These are phyloP conservation scores for Willisornis vidua DNA, from an alignment of 2,113 vertebrate species.

Conservation along the genomic window DNA sequence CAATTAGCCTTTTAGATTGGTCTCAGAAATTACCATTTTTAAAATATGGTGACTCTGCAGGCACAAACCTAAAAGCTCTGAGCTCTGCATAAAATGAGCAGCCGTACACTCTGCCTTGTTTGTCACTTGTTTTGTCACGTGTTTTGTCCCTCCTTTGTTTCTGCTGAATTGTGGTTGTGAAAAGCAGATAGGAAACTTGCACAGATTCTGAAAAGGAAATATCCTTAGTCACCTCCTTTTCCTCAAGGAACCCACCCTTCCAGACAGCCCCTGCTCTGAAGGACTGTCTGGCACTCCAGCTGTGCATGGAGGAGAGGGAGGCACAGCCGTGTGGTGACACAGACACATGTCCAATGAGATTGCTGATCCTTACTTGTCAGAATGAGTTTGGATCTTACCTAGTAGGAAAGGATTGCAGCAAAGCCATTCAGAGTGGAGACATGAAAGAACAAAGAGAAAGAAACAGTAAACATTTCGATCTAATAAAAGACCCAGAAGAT, in stretches of 20 bases:
- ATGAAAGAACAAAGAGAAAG: not conserved
- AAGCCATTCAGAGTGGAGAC: not conserved
- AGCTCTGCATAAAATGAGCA: constrained; percentile 31
- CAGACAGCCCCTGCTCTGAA: not conserved
- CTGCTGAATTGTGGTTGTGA: not conserved
- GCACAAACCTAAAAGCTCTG: constrained; percentile 18
- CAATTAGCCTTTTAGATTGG: constrained; percentile 57
- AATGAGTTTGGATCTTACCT: not conserved
- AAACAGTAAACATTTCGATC: not conserved
- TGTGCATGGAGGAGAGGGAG: not conserved
- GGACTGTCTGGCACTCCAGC: not conserved
- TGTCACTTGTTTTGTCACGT: not conserved
- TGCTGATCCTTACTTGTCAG: not conserved
- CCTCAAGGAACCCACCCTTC: not conserved
- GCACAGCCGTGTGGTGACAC: accelerated
- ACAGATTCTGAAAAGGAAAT: not conserved
- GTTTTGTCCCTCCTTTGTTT: constrained; percentile 10
- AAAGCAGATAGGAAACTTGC: not conserved
- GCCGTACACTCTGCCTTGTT: not conserved
- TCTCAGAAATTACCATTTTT: constrained; percentile 49
- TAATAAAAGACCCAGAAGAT: not conserved
- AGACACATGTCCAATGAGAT: not conserved
- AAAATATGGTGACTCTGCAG: constrained; percentile 52
- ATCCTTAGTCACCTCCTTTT: not conserved
- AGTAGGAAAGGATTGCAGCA: not conserved